phyloP scores from a whole-genome alignment of 2,888 invertebrate genomes.

The Antheraea yamamai region DNA sequence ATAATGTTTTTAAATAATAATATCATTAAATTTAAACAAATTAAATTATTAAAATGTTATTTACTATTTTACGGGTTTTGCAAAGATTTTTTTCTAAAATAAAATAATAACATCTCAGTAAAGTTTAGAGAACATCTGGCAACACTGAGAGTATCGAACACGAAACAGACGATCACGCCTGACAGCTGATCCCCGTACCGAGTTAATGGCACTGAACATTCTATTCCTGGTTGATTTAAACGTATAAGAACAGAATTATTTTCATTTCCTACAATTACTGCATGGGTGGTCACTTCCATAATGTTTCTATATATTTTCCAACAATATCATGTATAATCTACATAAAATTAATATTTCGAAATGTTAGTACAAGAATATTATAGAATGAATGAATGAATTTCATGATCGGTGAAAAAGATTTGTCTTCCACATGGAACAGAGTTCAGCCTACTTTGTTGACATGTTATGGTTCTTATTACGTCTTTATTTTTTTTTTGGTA shows the following conservation, averaged over 20 bases:
- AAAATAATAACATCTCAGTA: background rate
- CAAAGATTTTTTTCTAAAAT: background rate
- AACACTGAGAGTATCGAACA: constrained; percentile 33
- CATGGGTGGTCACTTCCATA: constrained; percentile 43
- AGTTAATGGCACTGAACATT: constrained; percentile 50
- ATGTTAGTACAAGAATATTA: background rate
- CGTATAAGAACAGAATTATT: constrained; percentile 34
- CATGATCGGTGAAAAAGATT: too few relatives aligned
- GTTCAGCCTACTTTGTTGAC: too few relatives aligned
- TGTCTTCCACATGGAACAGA: too few relatives aligned
- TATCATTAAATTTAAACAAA: too few relatives aligned
- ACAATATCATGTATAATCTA: background rate
- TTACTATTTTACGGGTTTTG: background rate
- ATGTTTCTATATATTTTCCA: background rate
- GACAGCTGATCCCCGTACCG: constrained; percentile 57
- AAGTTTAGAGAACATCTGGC: background rate
- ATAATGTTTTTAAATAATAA: too few relatives aligned
- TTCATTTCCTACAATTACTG: constrained; percentile 33
- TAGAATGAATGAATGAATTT: too few relatives aligned
- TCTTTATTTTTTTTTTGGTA: too few relatives aligned
- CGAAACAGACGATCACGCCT: constrained; percentile 47
- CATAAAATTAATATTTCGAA: background rate
- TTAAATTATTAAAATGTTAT: background rate
- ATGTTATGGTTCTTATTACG: too few relatives aligned
- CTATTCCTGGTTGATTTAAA: constrained; percentile 49